Percentiles rank a stretch among this genome's conserved stretches.
phyloP scores from a whole-genome alignment of 2,888 invertebrate genomes.

The Erannis defoliaria region DNA sequence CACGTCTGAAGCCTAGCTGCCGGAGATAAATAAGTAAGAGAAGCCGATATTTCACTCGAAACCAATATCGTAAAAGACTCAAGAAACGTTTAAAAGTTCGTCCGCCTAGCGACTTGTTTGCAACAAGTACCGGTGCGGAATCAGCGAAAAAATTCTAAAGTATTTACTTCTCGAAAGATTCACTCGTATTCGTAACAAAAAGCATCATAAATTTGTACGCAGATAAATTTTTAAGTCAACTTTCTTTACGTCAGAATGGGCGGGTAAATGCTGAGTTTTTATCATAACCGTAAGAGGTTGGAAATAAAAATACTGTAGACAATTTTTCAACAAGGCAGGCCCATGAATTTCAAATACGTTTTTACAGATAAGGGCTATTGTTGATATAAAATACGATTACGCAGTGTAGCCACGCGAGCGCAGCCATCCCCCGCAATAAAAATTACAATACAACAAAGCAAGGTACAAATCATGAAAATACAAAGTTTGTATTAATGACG shows the following conservation, averaged over 20 bases:
- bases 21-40: slow-evolving; percentile 77
- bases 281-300: slow-evolving; percentile 66
- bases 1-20: slow-evolving; percentile 69
- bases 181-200: slow-evolving; percentile 49
- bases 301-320: slow-evolving; percentile 74
- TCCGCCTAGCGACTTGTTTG: slow-evolving; percentile 38
- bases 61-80: slow-evolving; percentile 75
- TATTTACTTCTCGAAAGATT: slow-evolving; percentile 45
- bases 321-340: slow-evolving; percentile 76
- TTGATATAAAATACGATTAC: slow-evolving; percentile 84
- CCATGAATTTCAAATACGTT: slow-evolving; percentile 82
- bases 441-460: slow-evolving; percentile 81
- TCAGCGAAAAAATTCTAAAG: slow-evolving; percentile 41
- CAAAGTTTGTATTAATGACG: slow-evolving; percentile 77
- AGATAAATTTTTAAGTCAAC: slow-evolving; percentile 60
- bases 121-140: slow-evolving; percentile 41
- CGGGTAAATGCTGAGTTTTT: slow-evolving; percentile 57
- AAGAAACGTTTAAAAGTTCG: slow-evolving; percentile 61
- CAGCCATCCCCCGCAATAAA: slow-evolving; percentile 73
- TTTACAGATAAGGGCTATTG: slow-evolving; percentile 80
- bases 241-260: slow-evolving; percentile 60
- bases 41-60: slow-evolving; percentile 74
- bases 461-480: slow-evolving; percentile 78
- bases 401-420: slow-evolving; percentile 77
- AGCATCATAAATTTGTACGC: slow-evolving; percentile 52